Percentiles rank a stretch among this genome's conserved stretches.
Conservation (phyloP, 2,113 vertebrate species). For the Cephalopterus ornatus region DNA sequence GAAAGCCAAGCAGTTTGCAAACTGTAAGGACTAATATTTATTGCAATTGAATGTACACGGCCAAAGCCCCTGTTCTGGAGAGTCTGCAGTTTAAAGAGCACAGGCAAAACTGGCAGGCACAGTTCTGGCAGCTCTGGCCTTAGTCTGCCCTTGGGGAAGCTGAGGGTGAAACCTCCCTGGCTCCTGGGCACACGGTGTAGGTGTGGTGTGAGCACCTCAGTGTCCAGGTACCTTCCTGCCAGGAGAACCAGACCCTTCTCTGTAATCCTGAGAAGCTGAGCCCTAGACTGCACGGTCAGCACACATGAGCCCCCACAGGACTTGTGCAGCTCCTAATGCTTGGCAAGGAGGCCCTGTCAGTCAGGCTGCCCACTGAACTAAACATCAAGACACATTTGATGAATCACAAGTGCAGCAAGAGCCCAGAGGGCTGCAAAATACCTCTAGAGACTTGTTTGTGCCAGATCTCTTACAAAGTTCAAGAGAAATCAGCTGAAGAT, state of each 20-base stretch:
- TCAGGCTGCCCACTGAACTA: neutral
- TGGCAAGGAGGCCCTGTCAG: neutral
- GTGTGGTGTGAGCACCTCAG: neutral
- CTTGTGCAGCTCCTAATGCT: neutral
- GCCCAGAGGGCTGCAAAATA: neutral
- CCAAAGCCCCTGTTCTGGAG: neutral
- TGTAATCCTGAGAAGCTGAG: neutral
- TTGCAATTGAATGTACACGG: neutral
- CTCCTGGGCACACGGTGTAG: fast-evolving
- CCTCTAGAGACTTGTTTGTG: neutral
- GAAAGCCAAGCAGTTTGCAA: neutral
- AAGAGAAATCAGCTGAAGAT: neutral
- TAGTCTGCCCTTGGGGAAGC: neutral
- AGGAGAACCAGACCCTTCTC: neutral
- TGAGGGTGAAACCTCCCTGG: neutral
- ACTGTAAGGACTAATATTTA: neutral
- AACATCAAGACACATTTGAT: neutral
- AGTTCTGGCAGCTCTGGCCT: neutral
- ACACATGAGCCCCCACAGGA: fast-evolving
- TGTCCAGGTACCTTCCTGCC: neutral
- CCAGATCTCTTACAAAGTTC: neutral
- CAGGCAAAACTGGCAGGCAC: neutral
- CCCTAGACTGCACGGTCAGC: fast-evolving
- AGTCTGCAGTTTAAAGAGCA: neutral
- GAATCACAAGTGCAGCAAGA: neutral